Conservation (phyloP, 2,113 vertebrate genomes). For the Ciconia boyciana region DNA sequence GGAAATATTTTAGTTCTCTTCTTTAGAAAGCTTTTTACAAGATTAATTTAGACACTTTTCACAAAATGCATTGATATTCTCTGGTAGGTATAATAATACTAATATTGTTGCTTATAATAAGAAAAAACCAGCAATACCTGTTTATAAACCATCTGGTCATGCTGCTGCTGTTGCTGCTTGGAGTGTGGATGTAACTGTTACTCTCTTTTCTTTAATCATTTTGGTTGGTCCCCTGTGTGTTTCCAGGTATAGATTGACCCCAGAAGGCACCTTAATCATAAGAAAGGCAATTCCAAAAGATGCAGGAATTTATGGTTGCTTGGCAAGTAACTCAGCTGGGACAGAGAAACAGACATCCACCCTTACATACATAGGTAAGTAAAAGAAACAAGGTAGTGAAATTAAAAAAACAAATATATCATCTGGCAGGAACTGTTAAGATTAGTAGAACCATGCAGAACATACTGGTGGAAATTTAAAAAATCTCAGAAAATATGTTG, state of each 20-base stretch:
- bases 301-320: constrained; percentile 86
- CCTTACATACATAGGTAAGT: constrained; percentile 85
- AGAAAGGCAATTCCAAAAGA: constrained; percentile 80
- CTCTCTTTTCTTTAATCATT: neutral
- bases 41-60: neutral
- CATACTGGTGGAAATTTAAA: neutral
- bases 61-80: neutral
- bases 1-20: neutral
- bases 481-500: neutral
- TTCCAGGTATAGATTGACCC: constrained; percentile 81
- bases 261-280: constrained; percentile 87
- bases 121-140: neutral
- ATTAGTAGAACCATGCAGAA: neutral
- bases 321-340: constrained; percentile 91
- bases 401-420: neutral
- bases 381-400: neutral
- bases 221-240: neutral
- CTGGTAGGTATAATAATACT: neutral
- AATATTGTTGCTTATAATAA: neutral
- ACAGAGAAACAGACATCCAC: constrained; percentile 80
- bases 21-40: neutral
- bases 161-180: neutral
- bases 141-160: neutral
- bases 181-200: neutral
- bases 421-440: neutral